These are phyloP conservation scores for Thyatira batis DNA, from an alignment of 2,888 invertebrate genomes.

Conservation along the genomic window DNA sequence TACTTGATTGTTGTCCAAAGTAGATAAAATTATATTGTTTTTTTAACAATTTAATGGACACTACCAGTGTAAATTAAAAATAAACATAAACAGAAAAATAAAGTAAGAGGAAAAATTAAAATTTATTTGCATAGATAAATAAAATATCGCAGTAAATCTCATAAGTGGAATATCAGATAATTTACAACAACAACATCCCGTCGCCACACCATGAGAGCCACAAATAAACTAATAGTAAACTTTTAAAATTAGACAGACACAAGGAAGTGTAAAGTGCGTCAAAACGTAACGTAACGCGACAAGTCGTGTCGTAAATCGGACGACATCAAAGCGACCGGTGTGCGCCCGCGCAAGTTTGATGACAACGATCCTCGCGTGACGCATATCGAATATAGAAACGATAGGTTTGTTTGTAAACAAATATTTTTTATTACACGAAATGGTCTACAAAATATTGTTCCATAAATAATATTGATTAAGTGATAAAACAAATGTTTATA, in stretches of 20 bases:
- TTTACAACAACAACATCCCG: not conserved
- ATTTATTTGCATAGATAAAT: not conserved
- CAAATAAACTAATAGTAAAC: conserved; percentile 7
- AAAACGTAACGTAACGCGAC: conserved; percentile 29
- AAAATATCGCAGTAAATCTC: not conserved
- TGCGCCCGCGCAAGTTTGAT: conserved; percentile 15
- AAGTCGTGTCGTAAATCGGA: conserved; percentile 43
- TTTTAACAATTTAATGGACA: not conserved
- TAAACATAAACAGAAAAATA: not conserved
- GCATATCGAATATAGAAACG: conserved; percentile 1
- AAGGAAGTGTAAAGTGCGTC: conserved; percentile 32
- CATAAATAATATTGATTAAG: not conserved
- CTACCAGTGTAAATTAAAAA: not conserved
- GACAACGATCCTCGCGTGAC: conserved; percentile 11
- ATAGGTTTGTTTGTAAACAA: conserved; percentile 20
- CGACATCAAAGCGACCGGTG: conserved; percentile 46
- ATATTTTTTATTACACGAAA: not conserved
- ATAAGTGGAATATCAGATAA: not conserved
- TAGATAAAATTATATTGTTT: not conserved
- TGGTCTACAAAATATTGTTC: not conserved
- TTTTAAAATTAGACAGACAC: conserved; percentile 25
- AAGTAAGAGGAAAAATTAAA: not conserved
- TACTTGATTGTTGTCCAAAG: not conserved
- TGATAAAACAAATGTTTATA: not conserved
- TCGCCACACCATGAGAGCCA: not conserved